Percentiles rank a stretch among this genome's conserved stretches.
Evolutionary conservation across 2,113 vertebrate genomes (phyloP).

Genomic region (Neopipo cinnamomea): DNA sequence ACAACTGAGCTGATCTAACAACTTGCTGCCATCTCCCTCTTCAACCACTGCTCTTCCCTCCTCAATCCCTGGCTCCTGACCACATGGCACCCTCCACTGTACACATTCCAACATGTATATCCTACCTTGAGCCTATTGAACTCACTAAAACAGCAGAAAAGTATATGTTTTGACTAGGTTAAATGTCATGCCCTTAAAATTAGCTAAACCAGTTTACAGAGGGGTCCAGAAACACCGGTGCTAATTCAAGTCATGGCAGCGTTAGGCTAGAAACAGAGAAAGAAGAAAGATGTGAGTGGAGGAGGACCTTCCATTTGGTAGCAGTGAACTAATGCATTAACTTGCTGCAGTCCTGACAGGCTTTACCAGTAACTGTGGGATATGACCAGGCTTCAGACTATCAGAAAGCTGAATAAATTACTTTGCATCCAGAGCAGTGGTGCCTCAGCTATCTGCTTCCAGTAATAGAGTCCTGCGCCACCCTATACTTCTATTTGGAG

Average conservation of each 20-base stretch:
- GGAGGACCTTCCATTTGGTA: background rate
- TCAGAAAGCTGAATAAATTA: background rate
- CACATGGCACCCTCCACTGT: background rate
- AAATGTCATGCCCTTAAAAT: background rate
- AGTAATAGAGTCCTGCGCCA: background rate
- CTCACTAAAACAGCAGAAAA: background rate
- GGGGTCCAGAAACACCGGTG: background rate
- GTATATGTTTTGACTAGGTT: background rate
- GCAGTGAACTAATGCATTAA: background rate
- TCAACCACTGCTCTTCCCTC: background rate
- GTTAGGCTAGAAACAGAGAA: background rate
- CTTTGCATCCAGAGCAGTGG: background rate
- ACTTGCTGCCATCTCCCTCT: background rate
- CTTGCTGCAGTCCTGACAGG: background rate
- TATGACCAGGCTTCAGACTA: background rate
- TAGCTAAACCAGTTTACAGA: background rate
- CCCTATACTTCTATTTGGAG: background rate
- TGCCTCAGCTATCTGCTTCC: background rate
- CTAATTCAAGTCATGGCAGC: background rate
- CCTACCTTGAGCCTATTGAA: background rate
- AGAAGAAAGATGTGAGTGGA: background rate
- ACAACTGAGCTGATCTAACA: background rate
- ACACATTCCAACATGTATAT: background rate
- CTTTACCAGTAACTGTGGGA: background rate
- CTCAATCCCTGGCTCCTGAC: background rate